Percentiles rank a stretch among this genome's conserved stretches.
phyloP scores from a whole-genome alignment of 2,113 vertebrate genomes.

The Indicator maculatus region DNA sequence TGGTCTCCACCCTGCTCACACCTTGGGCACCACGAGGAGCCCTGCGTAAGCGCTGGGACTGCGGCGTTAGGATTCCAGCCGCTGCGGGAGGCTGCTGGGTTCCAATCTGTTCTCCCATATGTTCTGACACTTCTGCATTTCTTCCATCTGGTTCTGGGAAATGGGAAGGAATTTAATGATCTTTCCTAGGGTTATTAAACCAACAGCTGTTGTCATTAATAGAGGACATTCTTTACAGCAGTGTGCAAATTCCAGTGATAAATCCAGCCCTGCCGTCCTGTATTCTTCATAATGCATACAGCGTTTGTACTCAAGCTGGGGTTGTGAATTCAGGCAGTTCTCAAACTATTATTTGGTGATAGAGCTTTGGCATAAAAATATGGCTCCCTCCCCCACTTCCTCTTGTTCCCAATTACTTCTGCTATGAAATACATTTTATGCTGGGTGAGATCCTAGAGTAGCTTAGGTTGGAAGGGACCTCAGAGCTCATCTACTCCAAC shows the following conservation, averaged over 20 bases:
- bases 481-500: no score
- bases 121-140: constrained; percentile 71
- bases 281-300: constrained; percentile 51
- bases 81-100: constrained; percentile 29
- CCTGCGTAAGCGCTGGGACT: not conserved
- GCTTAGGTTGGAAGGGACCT: no score
- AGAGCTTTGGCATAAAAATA: constrained; percentile 9
- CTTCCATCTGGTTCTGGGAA: constrained; percentile 81
- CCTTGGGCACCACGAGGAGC: not conserved
- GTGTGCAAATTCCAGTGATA: constrained; percentile 57
- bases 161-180: constrained; percentile 78
- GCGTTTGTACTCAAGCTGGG: constrained; percentile 54
- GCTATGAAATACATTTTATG: constrained; percentile 22
- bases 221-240: constrained; percentile 76
- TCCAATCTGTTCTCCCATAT: constrained; percentile 77
- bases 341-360: constrained; percentile 29
- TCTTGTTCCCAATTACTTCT: constrained; percentile 13
- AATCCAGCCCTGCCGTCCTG: constrained; percentile 45
- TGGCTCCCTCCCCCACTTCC: not conserved
- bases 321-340: constrained; percentile 3
- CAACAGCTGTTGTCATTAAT: constrained; percentile 84
- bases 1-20: not conserved
- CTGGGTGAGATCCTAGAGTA: not conserved
- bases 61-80: not conserved
- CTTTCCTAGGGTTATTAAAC: constrained; percentile 84